Evolutionary conservation across 1,140 invertebrate genomes (phyloP).

Genomic region (Drosophila lini): DNA sequence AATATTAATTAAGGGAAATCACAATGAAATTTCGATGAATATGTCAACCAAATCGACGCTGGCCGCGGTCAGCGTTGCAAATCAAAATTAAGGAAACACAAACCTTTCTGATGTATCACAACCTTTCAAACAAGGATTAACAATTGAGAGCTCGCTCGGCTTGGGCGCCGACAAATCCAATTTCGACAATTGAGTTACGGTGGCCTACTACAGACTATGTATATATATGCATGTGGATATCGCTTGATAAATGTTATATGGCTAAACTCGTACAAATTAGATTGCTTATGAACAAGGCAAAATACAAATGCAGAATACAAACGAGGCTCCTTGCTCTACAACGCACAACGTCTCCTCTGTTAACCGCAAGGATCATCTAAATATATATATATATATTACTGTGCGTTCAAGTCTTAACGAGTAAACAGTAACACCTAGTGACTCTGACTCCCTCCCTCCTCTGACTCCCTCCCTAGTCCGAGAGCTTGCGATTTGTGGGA

Average conservation of each 20-base stretch:
- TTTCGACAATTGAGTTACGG: conserved; percentile 70
- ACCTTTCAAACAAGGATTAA: conserved; percentile 78
- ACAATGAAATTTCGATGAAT: conserved; percentile 53
- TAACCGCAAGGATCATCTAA: conserved; percentile 37
- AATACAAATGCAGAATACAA: conserved; percentile 79
- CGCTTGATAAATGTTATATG: conserved; percentile 61
- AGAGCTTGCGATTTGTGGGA: conserved; percentile 70
- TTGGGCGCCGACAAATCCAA: conserved; percentile 48
- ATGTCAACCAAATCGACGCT: conserved; percentile 16
- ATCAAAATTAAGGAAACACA: conserved; percentile 75
- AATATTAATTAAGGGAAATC: conserved; percentile 41
- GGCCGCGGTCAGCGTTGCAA: conserved; percentile 24
- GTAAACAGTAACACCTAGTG: conserved; percentile 64
- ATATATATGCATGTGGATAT: conserved; percentile 54
- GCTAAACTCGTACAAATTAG: conserved; percentile 74
- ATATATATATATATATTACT: conserved; percentile 66
- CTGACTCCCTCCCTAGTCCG: conserved; percentile 43
- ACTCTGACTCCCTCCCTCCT: conserved; percentile 32
- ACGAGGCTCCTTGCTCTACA: conserved; percentile 38
- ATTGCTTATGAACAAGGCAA: conserved; percentile 73
- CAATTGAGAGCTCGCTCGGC: conserved; percentile 53
- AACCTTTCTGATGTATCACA: conserved; percentile 74
- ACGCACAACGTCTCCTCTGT: conserved; percentile 37
- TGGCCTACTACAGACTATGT: conserved; percentile 64
- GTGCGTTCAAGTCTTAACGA: conserved; percentile 76